phyloP scores from a whole-genome alignment of 2,888 invertebrate species.

The Dryomyza anilis region DNA sequence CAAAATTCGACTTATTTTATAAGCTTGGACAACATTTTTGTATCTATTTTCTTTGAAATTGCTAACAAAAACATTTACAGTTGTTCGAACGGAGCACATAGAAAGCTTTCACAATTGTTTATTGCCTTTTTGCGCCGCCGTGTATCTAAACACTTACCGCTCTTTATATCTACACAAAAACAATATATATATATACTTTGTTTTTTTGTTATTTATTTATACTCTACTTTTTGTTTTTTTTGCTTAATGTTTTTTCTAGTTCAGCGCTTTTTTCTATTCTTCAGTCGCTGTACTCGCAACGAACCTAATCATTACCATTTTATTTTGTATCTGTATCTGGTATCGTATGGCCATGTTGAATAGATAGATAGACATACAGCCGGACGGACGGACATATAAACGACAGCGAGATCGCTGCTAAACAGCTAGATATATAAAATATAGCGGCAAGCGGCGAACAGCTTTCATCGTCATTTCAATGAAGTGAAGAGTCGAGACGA shows the following conservation, averaged over 20 bases:
- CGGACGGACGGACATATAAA: background rate
- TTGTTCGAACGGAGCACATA: too few species aligned
- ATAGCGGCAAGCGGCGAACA: constrained; percentile 11
- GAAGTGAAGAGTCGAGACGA: constrained; percentile 26
- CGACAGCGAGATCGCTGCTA: background rate
- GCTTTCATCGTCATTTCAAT: constrained; percentile 14
- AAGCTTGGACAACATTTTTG: too few species aligned
- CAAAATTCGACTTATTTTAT: too few species aligned
- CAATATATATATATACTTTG: background rate
- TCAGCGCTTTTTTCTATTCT: constrained; percentile 34
- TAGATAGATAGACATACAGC: background rate
- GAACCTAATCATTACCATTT: constrained; percentile 15
- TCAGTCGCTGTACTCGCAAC: constrained; percentile 1
- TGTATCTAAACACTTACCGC: too few species aligned
- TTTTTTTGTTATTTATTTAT: too few species aligned
- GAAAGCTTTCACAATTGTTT: too few species aligned
- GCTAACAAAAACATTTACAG: too few species aligned
- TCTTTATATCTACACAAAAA: background rate
- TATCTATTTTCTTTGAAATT: too few species aligned
- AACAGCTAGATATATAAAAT: background rate
- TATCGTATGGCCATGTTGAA: background rate
- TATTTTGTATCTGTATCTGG: constrained; percentile 15
- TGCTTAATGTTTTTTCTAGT: constrained; percentile 34
- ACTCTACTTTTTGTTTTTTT: constrained; percentile 32
- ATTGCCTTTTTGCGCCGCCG: too few species aligned